Evolutionary conservation across 2,113 vertebrate genomes (phyloP), one percentile per base, ranked within the genome.

Genomic region (Oncorhynchus tshawytscha): DNA sequence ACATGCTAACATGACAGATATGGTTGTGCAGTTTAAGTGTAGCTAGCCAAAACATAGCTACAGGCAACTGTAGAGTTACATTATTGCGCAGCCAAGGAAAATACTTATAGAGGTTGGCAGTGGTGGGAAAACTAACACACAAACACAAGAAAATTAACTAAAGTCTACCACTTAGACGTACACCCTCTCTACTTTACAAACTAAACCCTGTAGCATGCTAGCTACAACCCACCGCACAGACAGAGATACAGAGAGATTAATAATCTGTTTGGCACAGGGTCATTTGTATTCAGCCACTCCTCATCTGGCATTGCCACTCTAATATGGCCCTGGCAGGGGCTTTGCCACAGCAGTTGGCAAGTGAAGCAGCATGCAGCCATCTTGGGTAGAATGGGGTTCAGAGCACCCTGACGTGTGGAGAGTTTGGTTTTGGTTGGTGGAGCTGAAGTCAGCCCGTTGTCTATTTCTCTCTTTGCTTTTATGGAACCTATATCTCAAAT

Each of bases 381-480:
- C 81, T 86, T 86, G 79, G 78, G 83, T 80, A 84, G 74, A 81
- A 80, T 82, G 85, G 81, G 86, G 72, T 77, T 67, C 76, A 78
- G 85, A 86, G 84, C 82, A 89, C 87, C 82, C 84, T 81, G 80
- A 82, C 70, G 89, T 62, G 45, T 74, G 75, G 70, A 82, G 81
- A 84, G 81, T 87, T 87, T 90, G 89, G 88, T 86, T 85, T 60
- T 73, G 73, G 83, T 81, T 86, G 67, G 81, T 82, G 84, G 84
- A 83, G 67, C 73, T 62, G 86, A 87, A 82, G 81, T 66, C 87
- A 86, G 20, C 13, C 70, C 82, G 34, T 29, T 67, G 59, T 22
- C 72, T 75, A 81, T 15, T 82, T 80, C 76, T 85, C 85, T 18
- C 51, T 54, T 83, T 85, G 81, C 81, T 80, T 80, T 89, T 87